Base-by-base conservation (phyloP, 2,113 vertebrate genomes). In the Echinops telfairi region DNA sequence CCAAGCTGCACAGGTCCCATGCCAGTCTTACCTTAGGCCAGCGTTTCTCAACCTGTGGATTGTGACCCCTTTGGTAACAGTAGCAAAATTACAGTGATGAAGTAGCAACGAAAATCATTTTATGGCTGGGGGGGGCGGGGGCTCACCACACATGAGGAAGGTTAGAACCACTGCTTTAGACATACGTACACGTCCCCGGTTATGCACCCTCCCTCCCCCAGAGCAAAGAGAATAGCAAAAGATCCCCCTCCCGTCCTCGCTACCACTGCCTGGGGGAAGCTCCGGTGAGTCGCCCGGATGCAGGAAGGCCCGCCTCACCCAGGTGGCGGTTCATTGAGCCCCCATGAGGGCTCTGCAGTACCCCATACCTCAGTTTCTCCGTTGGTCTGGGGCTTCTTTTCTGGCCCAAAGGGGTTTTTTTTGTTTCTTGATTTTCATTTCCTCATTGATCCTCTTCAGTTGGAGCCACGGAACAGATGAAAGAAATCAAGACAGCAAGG, bases 401-500 rank as follows among this genome's bases (percentile, higher is more conserved):
- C 27, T 36, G 70, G 38, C 33, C 83, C 40, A n/a, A 17, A 92
- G 57, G 64, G 47, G 16, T 7, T 5, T 62, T 33, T 47, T 29
- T 43, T 40, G 40, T 40, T 40, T 40, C 40, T 40, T 3, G 40
- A 40, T 38, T 90, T 64, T 25, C 62, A 58, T n/a, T 70, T 94
- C 68, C 33, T 94, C 31, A 4, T 23, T 25, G 57, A 33, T 19
- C 14, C 6, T 89, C 1, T 11, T 78, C 60, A 90, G 19, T 57
- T 60, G 43, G 22, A 14, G 25, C 1, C 9, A 0, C 58, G 17
- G 62, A 89, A 62, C 4, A 17, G 0, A 31, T 27, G 31, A 71
- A 71, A 53, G 83, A 73, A 95, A 38, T 29, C 87, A 53, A 57
- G 89, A 27, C 68, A 58, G 70, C 57, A 57, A 60, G 27, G 22